phyloP scores from a whole-genome alignment of 2,888 invertebrate species.

The Ectemnius continuus region DNA sequence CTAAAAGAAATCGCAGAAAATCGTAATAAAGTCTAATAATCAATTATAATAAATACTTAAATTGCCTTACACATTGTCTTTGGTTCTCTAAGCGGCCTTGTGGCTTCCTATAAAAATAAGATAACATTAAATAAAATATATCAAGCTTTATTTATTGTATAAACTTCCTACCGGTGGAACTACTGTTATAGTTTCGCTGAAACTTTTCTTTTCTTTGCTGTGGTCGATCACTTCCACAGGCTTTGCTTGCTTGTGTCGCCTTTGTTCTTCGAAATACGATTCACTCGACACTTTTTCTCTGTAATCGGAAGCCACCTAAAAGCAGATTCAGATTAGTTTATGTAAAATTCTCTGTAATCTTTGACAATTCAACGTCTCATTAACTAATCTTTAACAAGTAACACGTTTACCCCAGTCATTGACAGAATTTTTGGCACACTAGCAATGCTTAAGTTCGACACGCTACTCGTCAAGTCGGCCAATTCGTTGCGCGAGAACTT shows the following conservation, averaged over 20 bases:
- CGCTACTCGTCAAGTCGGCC: not conserved
- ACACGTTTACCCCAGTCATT: conserved; percentile 58
- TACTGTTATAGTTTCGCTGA: not conserved
- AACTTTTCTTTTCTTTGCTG: conserved; percentile 7
- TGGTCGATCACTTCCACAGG: conserved; percentile 56
- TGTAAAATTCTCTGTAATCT: too few relatives aligned
- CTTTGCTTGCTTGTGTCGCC: conserved; percentile 39
- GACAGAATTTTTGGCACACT: conserved; percentile 10
- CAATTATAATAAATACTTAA: not conserved
- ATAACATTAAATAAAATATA: conserved; percentile 14
- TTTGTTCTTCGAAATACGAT: conserved; percentile 52
- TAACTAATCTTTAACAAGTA: too few relatives aligned
- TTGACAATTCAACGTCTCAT: too few relatives aligned
- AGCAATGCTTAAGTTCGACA: not conserved
- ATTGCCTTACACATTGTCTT: conserved; percentile 52
- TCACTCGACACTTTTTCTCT: conserved; percentile 57
- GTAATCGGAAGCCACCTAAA: conserved; percentile 55
- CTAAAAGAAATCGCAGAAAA: conserved; percentile 4
- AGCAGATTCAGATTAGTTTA: not conserved
- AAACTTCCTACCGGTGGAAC: not conserved
- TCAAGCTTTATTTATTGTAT: conserved; percentile 8
- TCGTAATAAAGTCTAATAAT: not conserved
- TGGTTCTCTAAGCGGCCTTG: conserved; percentile 53
- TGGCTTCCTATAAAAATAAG: conserved; percentile 30
- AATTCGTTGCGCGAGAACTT: not conserved